These are phyloP conservation scores for Dreissena rostriformis DNA, from an alignment of 1,140 invertebrate species.

Conservation along the genomic window DNA sequence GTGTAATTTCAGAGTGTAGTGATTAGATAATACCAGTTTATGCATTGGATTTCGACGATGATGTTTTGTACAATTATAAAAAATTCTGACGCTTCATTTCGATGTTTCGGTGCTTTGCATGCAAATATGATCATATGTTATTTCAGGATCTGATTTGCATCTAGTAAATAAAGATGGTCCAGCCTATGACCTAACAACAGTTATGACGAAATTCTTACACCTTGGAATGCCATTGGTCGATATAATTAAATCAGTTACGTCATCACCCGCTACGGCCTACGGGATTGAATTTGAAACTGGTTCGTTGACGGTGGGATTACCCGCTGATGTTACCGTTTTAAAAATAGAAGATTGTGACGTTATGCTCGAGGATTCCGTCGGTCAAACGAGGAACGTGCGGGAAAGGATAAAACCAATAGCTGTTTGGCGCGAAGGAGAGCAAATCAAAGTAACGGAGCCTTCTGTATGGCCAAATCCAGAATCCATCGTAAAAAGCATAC, in stretches of 20 bases:
- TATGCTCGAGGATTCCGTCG: slow-evolving; percentile 67
- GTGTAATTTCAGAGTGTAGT: too few relatives aligned
- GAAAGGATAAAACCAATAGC: slow-evolving; percentile 68
- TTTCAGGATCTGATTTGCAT: slow-evolving; percentile 75
- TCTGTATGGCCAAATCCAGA: slow-evolving; percentile 61
- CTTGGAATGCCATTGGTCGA: slow-evolving; percentile 74
- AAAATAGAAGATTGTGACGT: slow-evolving; percentile 63
- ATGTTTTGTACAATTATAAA: too few relatives aligned
- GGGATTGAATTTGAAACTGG: slow-evolving; percentile 61
- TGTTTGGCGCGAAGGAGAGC: slow-evolving; percentile 68
- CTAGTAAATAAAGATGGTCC: slow-evolving; percentile 68
- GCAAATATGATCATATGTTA: background rate
- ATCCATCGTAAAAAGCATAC: background rate
- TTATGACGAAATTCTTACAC: slow-evolving; percentile 77
- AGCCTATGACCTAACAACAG: slow-evolving; percentile 71
- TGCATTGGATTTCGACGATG: too few relatives aligned
- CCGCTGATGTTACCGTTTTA: slow-evolving; percentile 74
- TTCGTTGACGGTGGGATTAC: slow-evolving; percentile 65
- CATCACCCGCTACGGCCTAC: slow-evolving; percentile 69
- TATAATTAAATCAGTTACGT: slow-evolving; percentile 70
- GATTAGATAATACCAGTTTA: too few relatives aligned
- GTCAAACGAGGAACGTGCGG: slow-evolving; percentile 60
- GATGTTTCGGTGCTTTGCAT: too few relatives aligned
- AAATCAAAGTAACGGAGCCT: slow-evolving; percentile 49
- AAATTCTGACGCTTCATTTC: too few relatives aligned